Evolutionary conservation across 2,113 vertebrate species (phyloP).

Genomic region (Triplophysa rosa): DNA sequence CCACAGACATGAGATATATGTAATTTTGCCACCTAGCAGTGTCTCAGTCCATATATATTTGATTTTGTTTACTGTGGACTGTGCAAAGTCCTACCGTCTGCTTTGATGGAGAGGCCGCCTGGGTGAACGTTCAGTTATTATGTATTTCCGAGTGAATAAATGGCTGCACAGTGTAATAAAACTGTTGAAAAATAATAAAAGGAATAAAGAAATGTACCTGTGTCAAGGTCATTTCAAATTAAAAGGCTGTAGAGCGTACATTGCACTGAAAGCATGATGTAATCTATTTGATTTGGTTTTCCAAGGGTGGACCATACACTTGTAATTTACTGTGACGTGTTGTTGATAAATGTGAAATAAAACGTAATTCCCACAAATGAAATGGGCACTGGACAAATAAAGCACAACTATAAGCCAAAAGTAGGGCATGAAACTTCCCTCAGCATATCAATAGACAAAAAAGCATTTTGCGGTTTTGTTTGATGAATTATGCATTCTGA

Average conservation of each 20-base stretch:
- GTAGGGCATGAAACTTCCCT: not conserved
- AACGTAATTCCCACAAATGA: too few species aligned
- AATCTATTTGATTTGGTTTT: not conserved
- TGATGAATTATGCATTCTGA: slow-evolving; percentile 9
- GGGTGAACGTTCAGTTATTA: slow-evolving; percentile 40
- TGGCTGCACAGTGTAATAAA: slow-evolving; percentile 23
- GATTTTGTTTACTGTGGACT: slow-evolving; percentile 65
- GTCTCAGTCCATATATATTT: slow-evolving; percentile 67
- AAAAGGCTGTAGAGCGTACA: not conserved
- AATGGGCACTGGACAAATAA: not conserved
- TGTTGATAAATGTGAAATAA: too few species aligned
- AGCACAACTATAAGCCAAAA: not conserved
- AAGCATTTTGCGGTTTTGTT: not conserved
- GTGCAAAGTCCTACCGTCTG: slow-evolving; percentile 51
- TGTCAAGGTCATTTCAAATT: slow-evolving; percentile 21
- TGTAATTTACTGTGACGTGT: not conserved
- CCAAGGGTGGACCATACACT: not conserved
- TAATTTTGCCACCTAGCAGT: slow-evolving; percentile 55
- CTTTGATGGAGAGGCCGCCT: slow-evolving; percentile 39
- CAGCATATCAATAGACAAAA: slow-evolving; percentile 3
- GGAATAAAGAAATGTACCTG: slow-evolving; percentile 15
- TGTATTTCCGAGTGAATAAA: slow-evolving; percentile 5
- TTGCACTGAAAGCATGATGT: not conserved
- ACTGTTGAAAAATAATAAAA: slow-evolving; percentile 8
- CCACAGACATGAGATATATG: slow-evolving; percentile 46